phyloP scores from a whole-genome alignment of 2,113 vertebrate genomes.

The Myotis yumanensis region DNA sequence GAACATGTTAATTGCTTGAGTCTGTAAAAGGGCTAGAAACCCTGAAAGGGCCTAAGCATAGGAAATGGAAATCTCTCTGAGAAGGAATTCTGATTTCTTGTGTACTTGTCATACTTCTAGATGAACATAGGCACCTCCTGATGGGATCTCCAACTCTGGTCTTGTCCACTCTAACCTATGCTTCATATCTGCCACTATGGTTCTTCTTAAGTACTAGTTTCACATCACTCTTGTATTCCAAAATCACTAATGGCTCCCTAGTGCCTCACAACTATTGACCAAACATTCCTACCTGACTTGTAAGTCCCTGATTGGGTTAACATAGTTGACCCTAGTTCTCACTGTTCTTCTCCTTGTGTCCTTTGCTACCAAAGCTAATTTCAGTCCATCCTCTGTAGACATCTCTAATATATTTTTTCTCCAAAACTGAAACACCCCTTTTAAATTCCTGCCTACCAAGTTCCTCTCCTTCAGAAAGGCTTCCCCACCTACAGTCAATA shows the following conservation, averaged over 20 bases:
- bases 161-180: not conserved
- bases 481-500: not conserved
- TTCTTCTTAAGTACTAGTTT: not conserved
- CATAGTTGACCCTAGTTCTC: not conserved
- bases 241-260: not conserved
- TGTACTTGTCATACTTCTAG: not conserved
- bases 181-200: not conserved
- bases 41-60: not conserved
- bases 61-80: not conserved
- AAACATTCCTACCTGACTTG: not conserved
- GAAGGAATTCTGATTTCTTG: not conserved
- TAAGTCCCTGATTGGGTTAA: not conserved
- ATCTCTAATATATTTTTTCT: not conserved
- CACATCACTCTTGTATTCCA: not conserved
- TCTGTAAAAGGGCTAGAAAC: not conserved
- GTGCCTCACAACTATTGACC: not conserved
- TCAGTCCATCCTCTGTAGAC: not conserved
- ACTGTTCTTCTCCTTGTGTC: not conserved
- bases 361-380: not conserved
- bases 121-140: not conserved
- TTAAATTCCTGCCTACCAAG: not conserved
- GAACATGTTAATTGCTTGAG: slow-evolving; percentile 37
- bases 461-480: not conserved
- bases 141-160: not conserved
- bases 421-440: not conserved